Evolutionary conservation across 2,113 vertebrate genomes (phyloP).

Genomic region (Pomatostomus ruficeps): DNA sequence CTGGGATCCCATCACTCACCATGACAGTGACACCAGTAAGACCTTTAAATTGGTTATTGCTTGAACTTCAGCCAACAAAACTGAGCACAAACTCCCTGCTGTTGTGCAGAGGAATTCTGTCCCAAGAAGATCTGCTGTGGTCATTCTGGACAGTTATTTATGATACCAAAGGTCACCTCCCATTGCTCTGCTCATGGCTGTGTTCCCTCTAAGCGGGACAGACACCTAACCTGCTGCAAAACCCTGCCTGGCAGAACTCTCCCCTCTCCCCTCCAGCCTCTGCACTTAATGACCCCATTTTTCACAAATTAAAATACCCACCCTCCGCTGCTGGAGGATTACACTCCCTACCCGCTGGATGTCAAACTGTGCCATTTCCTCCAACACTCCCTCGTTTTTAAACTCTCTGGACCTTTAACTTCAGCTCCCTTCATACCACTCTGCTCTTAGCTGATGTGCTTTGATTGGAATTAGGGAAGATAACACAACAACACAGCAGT

Average conservation of each 20-base stretch:
- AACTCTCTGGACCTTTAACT: neutral
- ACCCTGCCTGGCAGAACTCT: neutral
- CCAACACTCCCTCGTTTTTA: neutral
- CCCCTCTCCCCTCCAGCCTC: neutral
- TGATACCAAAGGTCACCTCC: neutral
- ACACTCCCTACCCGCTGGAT: neutral
- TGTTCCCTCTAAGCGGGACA: neutral
- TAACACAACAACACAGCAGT: neutral
- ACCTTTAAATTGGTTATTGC: neutral
- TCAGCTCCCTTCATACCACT: neutral
- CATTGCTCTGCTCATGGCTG: neutral
- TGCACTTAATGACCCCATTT: neutral
- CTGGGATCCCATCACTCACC: neutral
- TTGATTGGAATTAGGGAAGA: neutral
- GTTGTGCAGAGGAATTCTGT: neutral
- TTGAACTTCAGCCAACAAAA: neutral
- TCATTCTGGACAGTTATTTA: neutral
- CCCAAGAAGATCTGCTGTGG: neutral
- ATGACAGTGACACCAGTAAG: neutral
- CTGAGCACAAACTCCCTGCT: neutral
- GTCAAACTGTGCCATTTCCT: neutral
- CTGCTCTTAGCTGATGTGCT: neutral
- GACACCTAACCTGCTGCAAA: neutral
- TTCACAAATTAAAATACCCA: neutral
- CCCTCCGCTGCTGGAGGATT: neutral